Conservation (phyloP, 2,113 vertebrate species). For the Lathamus discolor region DNA sequence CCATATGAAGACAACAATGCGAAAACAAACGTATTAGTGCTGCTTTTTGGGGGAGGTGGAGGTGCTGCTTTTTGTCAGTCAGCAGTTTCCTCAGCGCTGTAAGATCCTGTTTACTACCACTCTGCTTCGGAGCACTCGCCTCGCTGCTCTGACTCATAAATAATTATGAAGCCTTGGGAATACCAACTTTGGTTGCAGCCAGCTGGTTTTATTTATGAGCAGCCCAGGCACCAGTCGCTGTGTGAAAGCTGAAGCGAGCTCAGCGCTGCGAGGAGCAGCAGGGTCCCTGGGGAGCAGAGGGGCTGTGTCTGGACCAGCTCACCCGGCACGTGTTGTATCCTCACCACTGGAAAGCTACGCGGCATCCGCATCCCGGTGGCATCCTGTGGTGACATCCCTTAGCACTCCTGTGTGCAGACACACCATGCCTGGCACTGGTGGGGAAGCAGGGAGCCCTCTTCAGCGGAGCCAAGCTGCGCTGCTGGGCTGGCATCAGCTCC, state of each 20-base stretch:
- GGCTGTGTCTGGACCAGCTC: neutral
- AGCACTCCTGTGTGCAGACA: neutral
- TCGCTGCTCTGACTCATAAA: neutral
- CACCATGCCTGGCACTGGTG: fast-evolving
- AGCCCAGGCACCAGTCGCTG: neutral
- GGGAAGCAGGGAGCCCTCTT: neutral
- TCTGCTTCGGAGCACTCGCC: neutral
- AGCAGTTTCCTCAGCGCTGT: neutral
- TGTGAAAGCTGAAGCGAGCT: neutral
- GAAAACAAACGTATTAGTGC: neutral
- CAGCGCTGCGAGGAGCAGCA: fast-evolving
- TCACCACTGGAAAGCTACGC: neutral
- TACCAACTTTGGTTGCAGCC: neutral
- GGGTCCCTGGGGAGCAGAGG: neutral
- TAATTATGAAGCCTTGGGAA: neutral
- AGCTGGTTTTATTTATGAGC: slow-evolving; percentile 27
- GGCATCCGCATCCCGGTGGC: neutral
- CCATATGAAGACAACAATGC: neutral
- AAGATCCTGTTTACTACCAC: neutral
- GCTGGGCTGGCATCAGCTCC: neutral
- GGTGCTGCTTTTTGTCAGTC: neutral
- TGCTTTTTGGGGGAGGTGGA: neutral
- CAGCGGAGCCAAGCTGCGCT: neutral
- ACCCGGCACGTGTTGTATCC: neutral
- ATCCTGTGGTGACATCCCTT: neutral